phyloP scores from a whole-genome alignment of 2,113 vertebrate species.

The Rhodinocichla rosea region DNA sequence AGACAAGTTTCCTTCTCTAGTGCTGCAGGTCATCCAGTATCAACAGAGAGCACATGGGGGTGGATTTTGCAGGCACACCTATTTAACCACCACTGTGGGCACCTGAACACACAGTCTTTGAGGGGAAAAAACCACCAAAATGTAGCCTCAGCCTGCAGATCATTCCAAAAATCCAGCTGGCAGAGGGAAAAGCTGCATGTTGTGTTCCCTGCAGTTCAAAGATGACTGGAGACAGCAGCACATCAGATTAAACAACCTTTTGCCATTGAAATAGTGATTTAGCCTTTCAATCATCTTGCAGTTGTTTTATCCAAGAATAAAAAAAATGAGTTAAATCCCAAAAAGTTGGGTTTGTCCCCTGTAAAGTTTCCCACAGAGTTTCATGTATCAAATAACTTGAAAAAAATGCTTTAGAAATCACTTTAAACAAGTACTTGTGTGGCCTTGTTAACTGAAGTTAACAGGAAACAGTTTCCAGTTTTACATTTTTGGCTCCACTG shows the following conservation, averaged over 20 bases:
- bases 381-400: conserved; percentile 61
- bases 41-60: not conserved
- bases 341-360: conserved; percentile 58
- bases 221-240: not conserved
- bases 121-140: not conserved
- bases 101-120: not conserved
- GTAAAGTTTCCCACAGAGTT: conserved; percentile 57
- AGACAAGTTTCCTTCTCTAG: not conserved
- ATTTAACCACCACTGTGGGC: not conserved
- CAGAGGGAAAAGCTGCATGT: not conserved
- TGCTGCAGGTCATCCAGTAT: not conserved
- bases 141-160: not conserved
- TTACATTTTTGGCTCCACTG: conserved; percentile 52
- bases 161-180: not conserved
- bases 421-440: not conserved
- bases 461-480: conserved; percentile 61
- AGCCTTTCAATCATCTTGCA: conserved; percentile 40
- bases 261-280: not conserved
- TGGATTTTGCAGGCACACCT: not conserved
- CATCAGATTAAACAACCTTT: not conserved
- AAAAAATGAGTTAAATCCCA: conserved; percentile 43
- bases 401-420: conserved; percentile 47
- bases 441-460: conserved; percentile 20
- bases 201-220: not conserved
- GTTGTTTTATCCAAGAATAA: conserved; percentile 60